Evolutionary conservation across 2,113 vertebrate genomes (phyloP), one percentile per base, ranked within the genome.

Genomic region (Chrysochloris asiatica): DNA sequence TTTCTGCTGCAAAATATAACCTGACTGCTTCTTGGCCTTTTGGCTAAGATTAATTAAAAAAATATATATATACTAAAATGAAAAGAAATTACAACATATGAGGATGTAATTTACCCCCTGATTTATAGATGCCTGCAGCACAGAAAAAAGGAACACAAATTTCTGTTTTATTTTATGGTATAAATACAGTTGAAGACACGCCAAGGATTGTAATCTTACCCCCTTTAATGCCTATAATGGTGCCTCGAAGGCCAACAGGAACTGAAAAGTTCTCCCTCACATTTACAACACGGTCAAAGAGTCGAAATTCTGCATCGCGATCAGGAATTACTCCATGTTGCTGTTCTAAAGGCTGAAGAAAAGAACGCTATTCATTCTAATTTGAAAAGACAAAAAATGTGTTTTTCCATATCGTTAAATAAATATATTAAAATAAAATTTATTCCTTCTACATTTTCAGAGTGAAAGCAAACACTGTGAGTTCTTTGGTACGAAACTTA

Each of bases 231-330:
- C 99, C 99, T 67, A 99, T 98, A 92, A 99, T 92, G 24, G 99
- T 99, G 86, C 99, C 99, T 95, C 99, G 98, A 86, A 99, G 98
- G 50, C 99, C 99, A 89, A 99, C 97, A 0, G 99, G 99, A 90
- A 99, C 99, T 0, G 98, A 98, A 89, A 99, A 99, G 96, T 98
- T 98, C 96, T 99, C 99, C 94, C 99, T 98, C 94, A 98, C 98
- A 47, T 99, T 99, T 79, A 99, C 98, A n/a, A 99, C 98, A 1
- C 99, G 98, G 93, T 99, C 99, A 94, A 99, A 99, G 79, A 99
- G 98, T 48, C 97, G 99, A 61, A 98, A 99, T 54, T 99, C 99
- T 0, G 98, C 98, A 73, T 99, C 98, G 6, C 98, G 98, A 84
- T 99, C 99, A 47, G 99, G 99, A 94, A 99, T 97, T 50, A 99